Base-by-base conservation (phyloP, 2,797 vertebrate species). In the Meda fulgida region DNA sequence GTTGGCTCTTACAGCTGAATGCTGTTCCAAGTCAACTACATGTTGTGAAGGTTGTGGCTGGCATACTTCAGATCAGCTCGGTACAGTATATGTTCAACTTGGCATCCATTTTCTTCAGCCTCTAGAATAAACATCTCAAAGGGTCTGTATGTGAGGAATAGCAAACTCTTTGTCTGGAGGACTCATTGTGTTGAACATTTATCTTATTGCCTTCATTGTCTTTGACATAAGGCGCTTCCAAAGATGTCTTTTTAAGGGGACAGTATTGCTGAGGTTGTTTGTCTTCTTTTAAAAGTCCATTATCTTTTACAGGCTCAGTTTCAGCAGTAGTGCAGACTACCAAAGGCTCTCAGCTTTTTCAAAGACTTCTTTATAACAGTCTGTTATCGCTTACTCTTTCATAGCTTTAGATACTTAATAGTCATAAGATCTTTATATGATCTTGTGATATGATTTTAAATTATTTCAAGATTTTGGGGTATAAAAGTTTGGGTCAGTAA, bases 261-360 rank as follows among this genome's bases (percentile, higher is more conserved):
- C 46, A 10, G 71, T 23, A 51, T n/a, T 71, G 29, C 51, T 60
- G 40, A 72, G 83, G 66, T 48, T 78, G 51, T 84, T 84, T 84
- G 76, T 79, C 14, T 7, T 79, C 76, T 84, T 79, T 84, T 60
- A 92, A 92, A 92, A 51, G 90, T 92, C 90, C 90, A 91, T 92
- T 92, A 92, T 90, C 87, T 87, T 63, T 81, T 86, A 85, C 89
- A 91, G 90, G 90, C 91, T 90, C 87, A 71, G 90, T 92, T 90
- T 93, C 88, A 89, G 81, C 71, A 87, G 76, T 85, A 26, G 48
- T 79, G 84, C 82, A 88, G 83, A 72, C 79, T 78, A 87, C 90
- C 60, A 81, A 71, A 78, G 75, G 73, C 63, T 80, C 63, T 72
- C 11, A 48, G 21, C 48, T 80, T 60, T 72, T 43, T 21, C 11